Base-by-base conservation (phyloP, 2,113 vertebrate genomes). In the Lepus europaeus region DNA sequence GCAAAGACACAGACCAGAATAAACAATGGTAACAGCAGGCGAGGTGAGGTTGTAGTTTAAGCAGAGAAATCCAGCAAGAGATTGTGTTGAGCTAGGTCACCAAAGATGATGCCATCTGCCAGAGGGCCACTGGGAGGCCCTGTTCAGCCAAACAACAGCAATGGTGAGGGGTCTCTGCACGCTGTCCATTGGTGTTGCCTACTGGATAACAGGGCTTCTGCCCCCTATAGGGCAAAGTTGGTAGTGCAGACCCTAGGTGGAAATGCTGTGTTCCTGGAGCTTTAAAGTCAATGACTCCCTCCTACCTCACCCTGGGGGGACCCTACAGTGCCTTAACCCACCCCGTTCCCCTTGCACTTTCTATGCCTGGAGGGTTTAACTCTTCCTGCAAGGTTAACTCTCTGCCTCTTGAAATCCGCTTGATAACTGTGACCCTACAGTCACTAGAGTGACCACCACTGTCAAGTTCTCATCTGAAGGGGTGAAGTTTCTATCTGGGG, bases 21-120 rank as follows among this genome's bases (percentile, higher is more conserved):
- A 33, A 27, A 27, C 11, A 22, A 49, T 10, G 20, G 5, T n/a
- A 23, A 36, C 36, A 22, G 3, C 16, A 63, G 33, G 11, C 39
- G 36, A 70, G 25, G 31, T 17, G 27, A 77, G 17, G 51, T 31
- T 4, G 4, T 33, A 22, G n/a, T 25, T 33, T 66, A 73, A 73
- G 29, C 7, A 9, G 49, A 51, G 68, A 72, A 70, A 45, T 45
- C 10, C 9, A 16, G 70, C 6, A n/a, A 56, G 49, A 68, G 16
- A 17, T 5, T 0, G 5, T 9, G 0, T 9, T n/a, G 81, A 39
- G 3, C 10, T 10, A 5, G 31, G 39, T 27, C 12, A 9, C 20
- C 9, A n/a, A n/a, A 68, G 69, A 11, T 66, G 45, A 19, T 80
- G 64, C 3, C 7, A 29, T 1, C 25, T 63, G 4, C 36, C 1